Base-by-base conservation (phyloP, 2,113 vertebrate species). In the Notothenia coriiceps region DNA sequence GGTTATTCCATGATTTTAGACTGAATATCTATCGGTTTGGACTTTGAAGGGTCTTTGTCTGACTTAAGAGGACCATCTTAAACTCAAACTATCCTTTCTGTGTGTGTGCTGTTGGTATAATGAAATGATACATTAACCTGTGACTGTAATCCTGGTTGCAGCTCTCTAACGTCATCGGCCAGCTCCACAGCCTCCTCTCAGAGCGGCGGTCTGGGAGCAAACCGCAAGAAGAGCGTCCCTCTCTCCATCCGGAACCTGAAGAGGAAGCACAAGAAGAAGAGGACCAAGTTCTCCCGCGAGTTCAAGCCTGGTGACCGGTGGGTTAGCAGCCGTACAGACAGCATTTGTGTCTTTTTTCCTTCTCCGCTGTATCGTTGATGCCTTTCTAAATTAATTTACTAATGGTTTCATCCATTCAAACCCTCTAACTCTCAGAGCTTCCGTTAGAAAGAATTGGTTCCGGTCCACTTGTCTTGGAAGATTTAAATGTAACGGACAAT, bases 211-310 rank as follows among this genome's bases (percentile, higher is more conserved):
- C 94, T 96, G 67, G 96, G 96, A 59, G 86, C 94, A 0, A 89
- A 96, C 35, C 96, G 98, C 14, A 99, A 96, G 89, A 99, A 99
- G 68, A 99, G 97, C 91, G 97, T 99, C 84, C 98, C 98, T 0
- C 95, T 99, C 8, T 99, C 98, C 46, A 98, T 99, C 90, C 97
- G 97, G 66, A 99, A 98, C 91, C 91, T 99, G 55, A 99, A 99
- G 92, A 94, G 97, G 69, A 99, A 99, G 80, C 98, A 99, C 94
- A 99, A 99, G 95, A 97, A 99, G 93, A 99, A 99, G 95, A 98
- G 98, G 94, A 98, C 95, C 14, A 99, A 98, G 88, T 95, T 98
- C 82, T 97, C 97, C 9, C 94, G 97, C 4, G 98, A 98, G 90
- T 98, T 99, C 89, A 99, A 97, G 86, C 96, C 97, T 0, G 98